phyloP scores from a whole-genome alignment of 2,888 invertebrate genomes.

The Lagria hirta region DNA sequence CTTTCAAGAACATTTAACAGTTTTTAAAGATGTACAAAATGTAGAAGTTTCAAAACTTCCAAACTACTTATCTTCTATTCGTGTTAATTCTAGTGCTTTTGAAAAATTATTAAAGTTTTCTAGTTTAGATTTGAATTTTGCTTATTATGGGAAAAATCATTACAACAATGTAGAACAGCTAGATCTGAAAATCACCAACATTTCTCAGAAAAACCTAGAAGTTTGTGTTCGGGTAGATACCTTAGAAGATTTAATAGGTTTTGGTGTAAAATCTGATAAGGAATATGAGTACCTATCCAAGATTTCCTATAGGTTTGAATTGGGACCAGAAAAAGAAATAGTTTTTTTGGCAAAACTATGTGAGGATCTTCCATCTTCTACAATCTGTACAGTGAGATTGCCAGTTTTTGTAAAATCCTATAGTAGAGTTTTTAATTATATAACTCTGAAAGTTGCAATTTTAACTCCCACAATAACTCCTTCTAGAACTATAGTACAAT shows the following conservation, averaged over 20 bases:
- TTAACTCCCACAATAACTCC: slow-evolving; percentile 39
- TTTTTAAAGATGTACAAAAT: not conserved
- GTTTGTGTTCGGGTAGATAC: slow-evolving; percentile 42
- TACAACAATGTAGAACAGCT: slow-evolving; percentile 1
- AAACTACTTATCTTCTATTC: slow-evolving; percentile 4
- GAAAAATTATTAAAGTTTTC: slow-evolving; percentile 21
- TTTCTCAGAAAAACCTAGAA: slow-evolving; percentile 20
- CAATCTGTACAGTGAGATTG: slow-evolving; percentile 37
- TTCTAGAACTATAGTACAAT: slow-evolving; percentile 40
- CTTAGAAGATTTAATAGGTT: not conserved
- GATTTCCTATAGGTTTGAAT: slow-evolving; percentile 7
- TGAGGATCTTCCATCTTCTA: no score
- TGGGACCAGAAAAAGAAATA: slow-evolving; percentile 38
- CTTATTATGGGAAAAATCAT: slow-evolving; percentile 11
- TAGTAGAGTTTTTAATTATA: slow-evolving; percentile 45
- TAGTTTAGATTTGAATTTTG: slow-evolving; percentile 18
- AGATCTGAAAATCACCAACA: slow-evolving; percentile 13
- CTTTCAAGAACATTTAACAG: not conserved
- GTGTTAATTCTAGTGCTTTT: slow-evolving; percentile 10
- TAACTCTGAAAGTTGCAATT: slow-evolving; percentile 44
- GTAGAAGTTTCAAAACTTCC: not conserved
- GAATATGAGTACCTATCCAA: no score
- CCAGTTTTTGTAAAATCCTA: slow-evolving; percentile 48
- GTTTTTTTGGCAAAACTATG: slow-evolving; percentile 41
- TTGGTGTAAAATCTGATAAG: not conserved